These are phyloP conservation scores for Recurvirostra avosetta DNA, from an alignment of 2,113 vertebrate species.

Conservation along the genomic window DNA sequence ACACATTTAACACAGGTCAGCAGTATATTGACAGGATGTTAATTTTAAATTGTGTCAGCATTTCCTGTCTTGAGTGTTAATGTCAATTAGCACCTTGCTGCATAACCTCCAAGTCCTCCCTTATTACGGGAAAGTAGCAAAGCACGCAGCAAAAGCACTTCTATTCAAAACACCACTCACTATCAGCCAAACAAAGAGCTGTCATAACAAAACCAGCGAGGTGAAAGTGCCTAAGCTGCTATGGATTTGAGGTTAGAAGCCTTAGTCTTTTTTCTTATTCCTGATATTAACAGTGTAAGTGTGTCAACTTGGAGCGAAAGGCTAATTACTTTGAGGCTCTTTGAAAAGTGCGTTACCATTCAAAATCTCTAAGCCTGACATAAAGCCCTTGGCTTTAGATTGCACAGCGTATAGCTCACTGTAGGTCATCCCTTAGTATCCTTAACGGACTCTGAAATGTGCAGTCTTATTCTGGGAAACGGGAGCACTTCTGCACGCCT, in stretches of 20 bases:
- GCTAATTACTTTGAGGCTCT: conserved; percentile 57
- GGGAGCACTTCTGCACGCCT: background rate
- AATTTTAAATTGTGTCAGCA: conserved; percentile 70
- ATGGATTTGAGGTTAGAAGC: conserved; percentile 43
- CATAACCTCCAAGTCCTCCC: conserved; percentile 56
- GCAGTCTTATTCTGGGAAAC: background rate
- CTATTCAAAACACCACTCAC: conserved; percentile 53
- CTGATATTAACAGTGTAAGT: conserved; percentile 38
- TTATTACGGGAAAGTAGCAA: conserved; percentile 52
- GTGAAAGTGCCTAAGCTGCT: conserved; percentile 42
- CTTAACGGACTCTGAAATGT: background rate
- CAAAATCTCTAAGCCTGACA: conserved; percentile 48
- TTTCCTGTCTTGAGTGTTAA: conserved; percentile 62
- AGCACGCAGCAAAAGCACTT: conserved; percentile 37
- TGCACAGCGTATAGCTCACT: background rate
- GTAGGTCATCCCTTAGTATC: conserved; percentile 31
- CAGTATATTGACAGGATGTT: conserved; percentile 41
- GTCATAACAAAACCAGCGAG: conserved; percentile 46
- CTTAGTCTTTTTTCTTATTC: conserved; percentile 41
- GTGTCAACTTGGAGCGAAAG: conserved; percentile 37
- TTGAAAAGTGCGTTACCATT: conserved; percentile 43
- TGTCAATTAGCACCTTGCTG: conserved; percentile 67
- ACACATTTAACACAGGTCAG: conserved; percentile 41
- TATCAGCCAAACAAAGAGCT: conserved; percentile 59
- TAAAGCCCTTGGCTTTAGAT: conserved; percentile 53